Evolutionary conservation across 1,140 invertebrate genomes (phyloP).

Genomic region (Tribolium madens): DNA sequence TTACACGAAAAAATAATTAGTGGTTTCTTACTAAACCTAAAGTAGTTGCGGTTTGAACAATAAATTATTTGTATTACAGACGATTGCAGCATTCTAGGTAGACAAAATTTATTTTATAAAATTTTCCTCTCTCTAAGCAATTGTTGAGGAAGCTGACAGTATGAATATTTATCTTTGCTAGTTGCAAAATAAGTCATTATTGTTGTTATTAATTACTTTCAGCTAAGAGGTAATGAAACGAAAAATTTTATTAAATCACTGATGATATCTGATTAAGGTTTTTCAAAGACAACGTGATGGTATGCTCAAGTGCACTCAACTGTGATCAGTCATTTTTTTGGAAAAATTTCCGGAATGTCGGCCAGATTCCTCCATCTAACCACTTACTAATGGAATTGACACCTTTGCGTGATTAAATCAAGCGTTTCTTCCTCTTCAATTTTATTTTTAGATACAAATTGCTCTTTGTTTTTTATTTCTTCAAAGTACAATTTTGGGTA

Average conservation of each 20-base stretch:
- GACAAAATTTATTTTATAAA: not conserved
- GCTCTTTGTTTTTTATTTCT: too few relatives aligned
- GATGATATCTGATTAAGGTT: not conserved
- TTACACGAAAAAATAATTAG: slow-evolving; percentile 33
- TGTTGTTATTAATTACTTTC: too few relatives aligned
- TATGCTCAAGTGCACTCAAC: not conserved
- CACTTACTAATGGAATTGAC: not conserved
- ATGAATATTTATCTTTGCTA: too few relatives aligned
- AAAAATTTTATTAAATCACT: not conserved
- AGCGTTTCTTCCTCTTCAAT: not conserved
- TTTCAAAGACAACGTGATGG: not conserved
- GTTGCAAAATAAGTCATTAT: too few relatives aligned
- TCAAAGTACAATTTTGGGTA: too few relatives aligned
- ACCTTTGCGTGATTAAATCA: too few relatives aligned
- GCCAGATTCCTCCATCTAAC: not conserved
- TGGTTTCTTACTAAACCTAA: slow-evolving; percentile 1
- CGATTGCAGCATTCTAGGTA: not conserved
- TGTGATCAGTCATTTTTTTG: not conserved
- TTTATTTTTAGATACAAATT: too few relatives aligned
- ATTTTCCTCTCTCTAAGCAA: too few relatives aligned
- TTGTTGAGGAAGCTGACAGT: too few relatives aligned
- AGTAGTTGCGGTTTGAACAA: slow-evolving; percentile 2
- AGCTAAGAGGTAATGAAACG: not conserved
- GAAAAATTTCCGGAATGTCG: not conserved
- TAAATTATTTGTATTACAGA: not conserved